These are phyloP conservation scores for Simalia tracyae DNA, from an alignment of 2,797 vertebrate genomes.

Conservation along the genomic window DNA sequence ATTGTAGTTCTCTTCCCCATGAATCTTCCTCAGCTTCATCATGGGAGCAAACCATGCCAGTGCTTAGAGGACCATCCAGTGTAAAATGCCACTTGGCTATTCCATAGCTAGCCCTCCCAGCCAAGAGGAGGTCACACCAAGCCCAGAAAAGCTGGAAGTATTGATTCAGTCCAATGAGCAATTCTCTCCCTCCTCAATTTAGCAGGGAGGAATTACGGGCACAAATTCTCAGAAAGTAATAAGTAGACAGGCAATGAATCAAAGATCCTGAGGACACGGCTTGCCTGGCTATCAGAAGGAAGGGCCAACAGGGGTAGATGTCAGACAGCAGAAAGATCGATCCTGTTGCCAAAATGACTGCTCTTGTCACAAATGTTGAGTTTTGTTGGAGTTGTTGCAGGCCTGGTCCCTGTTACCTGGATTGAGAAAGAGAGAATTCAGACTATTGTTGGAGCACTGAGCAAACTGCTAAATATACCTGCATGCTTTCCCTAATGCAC, in stretches of 20 bases:
- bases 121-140: not conserved
- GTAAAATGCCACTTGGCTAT: conserved; percentile 40
- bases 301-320: not conserved
- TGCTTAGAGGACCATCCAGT: conserved; percentile 61
- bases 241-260: not conserved
- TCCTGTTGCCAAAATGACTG: conserved; percentile 87
- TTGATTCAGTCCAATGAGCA: not conserved
- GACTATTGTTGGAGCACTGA: not conserved
- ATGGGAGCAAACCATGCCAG: conserved; percentile 34
- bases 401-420: conserved; percentile 90
- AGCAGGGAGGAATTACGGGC: conserved; percentile 18
- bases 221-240: conserved; percentile 12
- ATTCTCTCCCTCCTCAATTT: conserved; percentile 6
- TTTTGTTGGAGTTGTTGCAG: conserved; percentile 83
- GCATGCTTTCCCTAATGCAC: not conserved
- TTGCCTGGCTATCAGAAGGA: conserved; percentile 2
- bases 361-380: conserved; percentile 95
- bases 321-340: conserved; percentile 92
- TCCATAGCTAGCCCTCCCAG: not conserved
- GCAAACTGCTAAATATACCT: not conserved
- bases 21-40: not conserved
- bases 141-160: not conserved
- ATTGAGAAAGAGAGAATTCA: conserved; percentile 12
- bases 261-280: conserved; percentile 35
- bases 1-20: not conserved